Conservation (phyloP, 2,797 vertebrate species). For the Borostomias antarcticus region DNA sequence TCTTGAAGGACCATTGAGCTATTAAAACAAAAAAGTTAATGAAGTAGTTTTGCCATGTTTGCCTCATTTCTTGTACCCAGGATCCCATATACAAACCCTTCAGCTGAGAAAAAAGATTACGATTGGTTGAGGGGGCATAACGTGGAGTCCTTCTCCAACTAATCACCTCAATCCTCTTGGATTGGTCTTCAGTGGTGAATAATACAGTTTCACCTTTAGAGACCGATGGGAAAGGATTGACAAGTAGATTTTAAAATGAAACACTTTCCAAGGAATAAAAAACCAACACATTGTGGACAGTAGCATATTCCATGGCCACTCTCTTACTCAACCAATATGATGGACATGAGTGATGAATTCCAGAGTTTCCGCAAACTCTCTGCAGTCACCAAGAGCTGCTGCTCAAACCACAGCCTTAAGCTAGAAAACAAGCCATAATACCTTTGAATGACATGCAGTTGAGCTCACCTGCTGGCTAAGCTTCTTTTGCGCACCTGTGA, state of each 20-base stretch:
- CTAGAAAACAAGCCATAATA: not conserved
- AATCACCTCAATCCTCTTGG: not conserved
- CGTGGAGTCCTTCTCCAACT: conserved; percentile 1
- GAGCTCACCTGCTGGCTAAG: not conserved
- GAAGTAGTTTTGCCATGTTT: conserved; percentile 33
- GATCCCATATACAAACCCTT: not conserved
- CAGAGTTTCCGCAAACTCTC: not conserved
- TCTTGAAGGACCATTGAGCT: conserved; percentile 22
- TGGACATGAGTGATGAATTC: conserved; percentile 17
- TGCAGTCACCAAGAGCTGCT: conserved; percentile 1
- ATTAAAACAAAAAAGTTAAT: conserved; percentile 26
- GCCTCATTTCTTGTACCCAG: conserved; percentile 22
- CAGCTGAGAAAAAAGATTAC: not conserved
- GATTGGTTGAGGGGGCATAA: not conserved
- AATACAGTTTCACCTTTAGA: too few relatives aligned
- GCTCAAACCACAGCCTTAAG: not conserved
- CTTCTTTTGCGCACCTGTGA: conserved; percentile 1
- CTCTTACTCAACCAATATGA: conserved; percentile 5
- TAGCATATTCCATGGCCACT: not conserved
- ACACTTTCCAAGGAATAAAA: not conserved
- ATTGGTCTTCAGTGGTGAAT: not conserved
- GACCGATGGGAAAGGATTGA: conserved; percentile 3
- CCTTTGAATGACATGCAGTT: too few relatives aligned
- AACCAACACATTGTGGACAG: not conserved
- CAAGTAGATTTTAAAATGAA: not conserved